Evolutionary conservation across 2,888 invertebrate species (phyloP).

Genomic region (Pseudococcus viburni): DNA sequence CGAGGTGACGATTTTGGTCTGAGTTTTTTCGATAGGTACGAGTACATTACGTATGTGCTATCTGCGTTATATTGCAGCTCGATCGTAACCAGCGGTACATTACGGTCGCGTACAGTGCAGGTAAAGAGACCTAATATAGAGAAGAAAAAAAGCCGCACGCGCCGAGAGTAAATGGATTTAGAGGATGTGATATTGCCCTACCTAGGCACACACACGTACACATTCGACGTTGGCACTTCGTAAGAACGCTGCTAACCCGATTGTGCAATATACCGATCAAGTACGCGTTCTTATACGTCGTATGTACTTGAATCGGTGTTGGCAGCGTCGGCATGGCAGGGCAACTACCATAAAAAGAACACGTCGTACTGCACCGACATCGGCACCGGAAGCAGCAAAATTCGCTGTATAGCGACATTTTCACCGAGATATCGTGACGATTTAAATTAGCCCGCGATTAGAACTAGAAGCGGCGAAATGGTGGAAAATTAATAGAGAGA

Average conservation of each 20-base stretch:
- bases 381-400: constrained; percentile 32
- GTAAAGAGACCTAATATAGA: neutral
- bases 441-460: constrained; percentile 23
- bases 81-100: too few relatives aligned
- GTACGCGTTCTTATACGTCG: neutral
- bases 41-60: neutral
- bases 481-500: constrained; percentile 27
- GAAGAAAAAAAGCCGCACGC: neutral
- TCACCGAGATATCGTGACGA: constrained; percentile 45
- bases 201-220: neutral
- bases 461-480: neutral
- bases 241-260: neutral
- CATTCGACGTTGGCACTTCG: neutral
- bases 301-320: neutral
- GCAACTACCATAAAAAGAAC: neutral
- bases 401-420: constrained; percentile 18
- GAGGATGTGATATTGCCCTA: neutral
- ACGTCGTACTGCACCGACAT: neutral
- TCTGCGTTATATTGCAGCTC: neutral
- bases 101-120: too few relatives aligned
- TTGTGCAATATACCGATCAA: constrained; percentile 18
- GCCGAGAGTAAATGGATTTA: neutral
- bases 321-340: neutral
- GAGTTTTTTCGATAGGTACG: neutral
- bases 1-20: neutral